phyloP scores from a whole-genome alignment of 2,113 vertebrate genomes.

The Polyodon spathula region DNA sequence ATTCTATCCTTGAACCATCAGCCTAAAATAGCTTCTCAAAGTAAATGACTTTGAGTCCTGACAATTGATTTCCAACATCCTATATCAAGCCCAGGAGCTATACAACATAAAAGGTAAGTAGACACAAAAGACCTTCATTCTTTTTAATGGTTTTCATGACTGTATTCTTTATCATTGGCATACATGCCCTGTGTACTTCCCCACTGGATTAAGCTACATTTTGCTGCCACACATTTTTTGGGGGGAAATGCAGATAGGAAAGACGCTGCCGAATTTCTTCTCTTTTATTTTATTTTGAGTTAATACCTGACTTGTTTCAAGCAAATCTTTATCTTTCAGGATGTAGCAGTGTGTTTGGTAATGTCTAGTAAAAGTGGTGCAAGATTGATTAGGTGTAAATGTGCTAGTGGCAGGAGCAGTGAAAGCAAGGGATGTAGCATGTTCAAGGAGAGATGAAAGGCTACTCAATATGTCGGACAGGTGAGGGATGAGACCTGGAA shows the following conservation, averaged over 20 bases:
- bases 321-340: conserved; percentile 39
- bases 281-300: conserved; percentile 43
- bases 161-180: conserved; percentile 8
- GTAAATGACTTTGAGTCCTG: too few relatives aligned
- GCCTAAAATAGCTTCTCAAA: conserved; percentile 5
- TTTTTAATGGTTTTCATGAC: too few relatives aligned
- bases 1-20: not conserved
- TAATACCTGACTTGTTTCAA: conserved; percentile 47
- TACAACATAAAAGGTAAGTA: conserved; percentile 15
- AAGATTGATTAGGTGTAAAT: conserved; percentile 72
- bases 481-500: conserved; percentile 67
- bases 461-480: conserved; percentile 64
- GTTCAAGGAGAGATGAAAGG: conserved; percentile 67
- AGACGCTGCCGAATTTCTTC: conserved; percentile 35
- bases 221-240: not conserved
- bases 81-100: too few relatives aligned
- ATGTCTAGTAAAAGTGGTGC: conserved; percentile 67
- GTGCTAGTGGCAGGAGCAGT: conserved; percentile 57
- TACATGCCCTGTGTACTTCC: not conserved
- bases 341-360: conserved; percentile 24
- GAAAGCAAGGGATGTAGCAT: conserved; percentile 51
- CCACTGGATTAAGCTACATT: not conserved
- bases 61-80: too few relatives aligned
- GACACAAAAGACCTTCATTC: too few relatives aligned
- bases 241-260: conserved; percentile 4